These are phyloP conservation scores for Amorpha juglandis DNA, from an alignment of 2,888 invertebrate genomes.

Conservation along the genomic window DNA sequence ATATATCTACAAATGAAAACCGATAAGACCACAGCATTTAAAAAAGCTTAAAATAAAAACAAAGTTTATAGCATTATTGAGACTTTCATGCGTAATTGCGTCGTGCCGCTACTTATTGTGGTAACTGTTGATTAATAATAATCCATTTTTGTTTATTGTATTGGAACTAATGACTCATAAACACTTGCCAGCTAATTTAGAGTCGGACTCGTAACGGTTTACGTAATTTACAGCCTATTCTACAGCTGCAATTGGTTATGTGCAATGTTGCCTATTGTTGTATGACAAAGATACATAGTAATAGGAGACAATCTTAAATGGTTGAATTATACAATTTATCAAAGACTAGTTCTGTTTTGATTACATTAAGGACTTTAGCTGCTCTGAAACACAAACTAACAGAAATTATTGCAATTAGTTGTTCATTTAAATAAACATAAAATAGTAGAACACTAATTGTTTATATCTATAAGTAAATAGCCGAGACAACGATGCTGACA, in stretches of 20 bases:
- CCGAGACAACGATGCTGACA: slow-evolving; percentile 16
- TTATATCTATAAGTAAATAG: slow-evolving; percentile 16
- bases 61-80: slow-evolving; percentile 49
- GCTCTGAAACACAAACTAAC: slow-evolving; percentile 30
- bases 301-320: slow-evolving; percentile 72
- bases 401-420: slow-evolving; percentile 18
- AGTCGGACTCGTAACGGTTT: slow-evolving; percentile 68
- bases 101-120: slow-evolving; percentile 29
- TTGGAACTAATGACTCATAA: slow-evolving; percentile 74
- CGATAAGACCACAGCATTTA: slow-evolving; percentile 37
- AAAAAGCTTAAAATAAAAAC: slow-evolving; percentile 43
- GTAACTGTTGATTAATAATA: slow-evolving; percentile 38
- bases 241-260: slow-evolving; percentile 74
- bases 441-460: slow-evolving; percentile 16
- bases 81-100: slow-evolving; percentile 38
- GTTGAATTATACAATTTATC: slow-evolving; percentile 74
- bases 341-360: slow-evolving; percentile 63
- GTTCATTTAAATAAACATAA: slow-evolving; percentile 19
- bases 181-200: slow-evolving; percentile 72
- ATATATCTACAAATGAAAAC: too few species aligned
- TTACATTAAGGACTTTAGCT: slow-evolving; percentile 55
- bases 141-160: slow-evolving; percentile 51
- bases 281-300: slow-evolving; percentile 77
- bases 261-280: slow-evolving; percentile 76
- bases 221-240: slow-evolving; percentile 78